Evolutionary conservation across 2,888 invertebrate species (phyloP), one percentile per base, ranked within the genome.

Genomic region (Sesia bembeciformis): DNA sequence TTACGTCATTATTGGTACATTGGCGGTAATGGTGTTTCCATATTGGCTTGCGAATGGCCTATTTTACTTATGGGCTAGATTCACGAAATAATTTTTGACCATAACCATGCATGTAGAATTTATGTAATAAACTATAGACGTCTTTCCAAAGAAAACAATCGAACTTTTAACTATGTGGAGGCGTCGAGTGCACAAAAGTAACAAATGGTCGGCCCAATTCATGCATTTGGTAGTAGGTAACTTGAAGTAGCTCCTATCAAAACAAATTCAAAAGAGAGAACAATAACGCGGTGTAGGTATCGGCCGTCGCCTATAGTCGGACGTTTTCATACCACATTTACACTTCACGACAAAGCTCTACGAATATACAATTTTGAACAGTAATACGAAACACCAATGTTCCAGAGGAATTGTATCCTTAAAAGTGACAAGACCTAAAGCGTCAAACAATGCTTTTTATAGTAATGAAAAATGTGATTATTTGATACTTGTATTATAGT

Each of bases 161-260:
- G 74, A 77, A 76, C 65, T 76, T 76, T 72, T 74, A 78, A 78
- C 73, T 76, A 76, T 77, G 76, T 74, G 76, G 67, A 74, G 74
- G 78, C 74, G 74, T 76, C 64, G 69, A 72, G 69, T 69, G 72
- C 73, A 77, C 74, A 76, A 72, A 69, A 74, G 72, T 79, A 79
- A 84, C 75, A 81, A 77, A 78, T 76, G 77, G 72, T 80, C 68
- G 73, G 71, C 71, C 81, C 77, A 76, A 74, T 81, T 81, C 76
- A 79, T 79, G 78, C 74, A 70, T 76, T 76, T 73, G 75, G 74
- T 76, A 72, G 75, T 63, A 68, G 72, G 75, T 63, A 68, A 75
- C 68, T 72, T 84, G 75, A 77, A 86, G 84, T 81, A 76, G 74
- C 80, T 85, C 84, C 88, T 87, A 89, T 87, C 87, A 74, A 78